Conservation (phyloP, 2,797 vertebrate species). For the Vultur gryphus region DNA sequence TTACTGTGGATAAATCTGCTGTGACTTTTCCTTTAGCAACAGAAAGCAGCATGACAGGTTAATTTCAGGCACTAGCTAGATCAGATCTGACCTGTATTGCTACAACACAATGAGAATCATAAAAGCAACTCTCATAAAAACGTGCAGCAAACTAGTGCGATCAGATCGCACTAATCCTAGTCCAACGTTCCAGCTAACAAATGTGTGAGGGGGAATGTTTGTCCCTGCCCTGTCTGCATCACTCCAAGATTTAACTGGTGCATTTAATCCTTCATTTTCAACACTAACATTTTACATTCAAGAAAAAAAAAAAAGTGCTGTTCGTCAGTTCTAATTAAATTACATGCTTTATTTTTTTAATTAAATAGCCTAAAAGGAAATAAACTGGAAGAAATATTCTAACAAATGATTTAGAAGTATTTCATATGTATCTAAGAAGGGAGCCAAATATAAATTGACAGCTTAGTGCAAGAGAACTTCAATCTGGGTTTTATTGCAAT, state of each 20-base stretch:
- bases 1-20: neutral
- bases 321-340: constrained; percentile 28
- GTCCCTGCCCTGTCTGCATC: neutral
- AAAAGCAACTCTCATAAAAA: neutral
- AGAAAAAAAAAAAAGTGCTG: neutral
- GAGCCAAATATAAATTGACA: constrained; percentile 56
- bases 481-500: constrained; percentile 60
- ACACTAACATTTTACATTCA: neutral
- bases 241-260: neutral
- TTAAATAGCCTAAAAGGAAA: constrained; percentile 23
- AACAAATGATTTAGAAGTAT: constrained; percentile 44
- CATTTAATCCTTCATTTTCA: constrained; percentile 16
- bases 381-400: neutral
- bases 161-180: neutral
- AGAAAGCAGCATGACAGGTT: neutral
- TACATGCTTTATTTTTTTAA: constrained; percentile 11
- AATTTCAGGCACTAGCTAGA: neutral
- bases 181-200: neutral
- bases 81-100: neutral
- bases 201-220: neutral
- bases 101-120: neutral
- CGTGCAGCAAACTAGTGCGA: neutral
- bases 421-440: constrained; percentile 30
- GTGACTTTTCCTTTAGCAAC: neutral
- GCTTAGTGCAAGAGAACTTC: constrained; percentile 35